phyloP scores from a whole-genome alignment of 2,888 invertebrate species.

The Pasiphila rectangulata region DNA sequence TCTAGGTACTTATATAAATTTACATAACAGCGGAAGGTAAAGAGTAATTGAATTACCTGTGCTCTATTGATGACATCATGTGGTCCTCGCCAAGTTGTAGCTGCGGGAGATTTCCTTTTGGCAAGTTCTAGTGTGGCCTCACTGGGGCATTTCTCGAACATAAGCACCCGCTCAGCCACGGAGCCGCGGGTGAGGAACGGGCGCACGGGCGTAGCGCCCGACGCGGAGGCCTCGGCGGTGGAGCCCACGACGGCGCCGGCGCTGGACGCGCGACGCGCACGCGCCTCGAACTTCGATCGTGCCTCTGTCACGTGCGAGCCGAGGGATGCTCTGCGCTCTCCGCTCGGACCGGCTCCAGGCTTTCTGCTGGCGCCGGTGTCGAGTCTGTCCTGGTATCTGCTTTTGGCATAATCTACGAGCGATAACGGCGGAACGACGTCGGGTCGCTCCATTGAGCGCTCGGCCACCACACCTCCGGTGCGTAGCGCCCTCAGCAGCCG shows the following conservation, averaged over 20 bases:
- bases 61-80: slow-evolving; percentile 79
- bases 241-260: slow-evolving; percentile 61
- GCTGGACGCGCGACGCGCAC: slow-evolving; percentile 73
- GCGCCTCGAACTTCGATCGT: slow-evolving; percentile 75
- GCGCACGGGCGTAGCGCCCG: slow-evolving; percentile 83
- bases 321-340: slow-evolving; percentile 67
- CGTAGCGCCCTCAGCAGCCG: slow-evolving; percentile 88
- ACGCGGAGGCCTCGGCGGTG: slow-evolving; percentile 74
- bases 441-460: slow-evolving; percentile 68
- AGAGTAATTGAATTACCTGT: slow-evolving; percentile 56
- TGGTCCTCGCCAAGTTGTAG: slow-evolving; percentile 80
- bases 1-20: slow-evolving; percentile 10
- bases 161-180: slow-evolving; percentile 93
- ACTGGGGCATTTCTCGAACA: slow-evolving; percentile 94
- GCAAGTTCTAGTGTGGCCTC: slow-evolving; percentile 84
- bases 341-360: slow-evolving; percentile 66
- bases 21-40: slow-evolving; percentile 8
- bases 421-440: slow-evolving; percentile 79
- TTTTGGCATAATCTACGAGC: slow-evolving; percentile 84
- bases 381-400: slow-evolving; percentile 82
- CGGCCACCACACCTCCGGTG: slow-evolving; percentile 82
- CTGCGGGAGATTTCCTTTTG: slow-evolving; percentile 82
- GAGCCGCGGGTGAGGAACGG: slow-evolving; percentile 94
- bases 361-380: slow-evolving; percentile 74
- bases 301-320: slow-evolving; percentile 77